Conservation (phyloP, 2,113 vertebrate genomes). For the Hydrochoerus hydrochaeris region DNA sequence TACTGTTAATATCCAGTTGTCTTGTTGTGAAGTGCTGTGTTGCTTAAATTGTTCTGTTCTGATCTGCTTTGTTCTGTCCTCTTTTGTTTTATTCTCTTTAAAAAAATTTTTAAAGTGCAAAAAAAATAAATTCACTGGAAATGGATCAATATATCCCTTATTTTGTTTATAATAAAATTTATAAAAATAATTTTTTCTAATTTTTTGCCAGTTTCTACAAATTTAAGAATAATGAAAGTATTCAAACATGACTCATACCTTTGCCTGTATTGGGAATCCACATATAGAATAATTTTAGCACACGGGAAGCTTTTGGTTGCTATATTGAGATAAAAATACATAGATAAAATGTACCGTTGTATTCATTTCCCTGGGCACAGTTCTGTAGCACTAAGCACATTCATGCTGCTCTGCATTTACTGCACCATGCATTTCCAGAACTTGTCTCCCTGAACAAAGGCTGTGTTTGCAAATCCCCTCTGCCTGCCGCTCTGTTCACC, state of each 20-base stretch:
- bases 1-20: no score
- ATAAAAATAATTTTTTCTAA: neutral
- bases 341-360: neutral
- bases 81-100: no score
- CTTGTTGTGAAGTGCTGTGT: no score
- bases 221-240: neutral
- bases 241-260: neutral
- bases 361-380: neutral
- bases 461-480: no score
- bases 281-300: neutral
- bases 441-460: neutral
- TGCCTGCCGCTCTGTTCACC: neutral
- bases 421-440: neutral
- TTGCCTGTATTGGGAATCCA: neutral
- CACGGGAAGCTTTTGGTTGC: neutral
- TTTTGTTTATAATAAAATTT: neutral
- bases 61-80: no score
- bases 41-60: no score
- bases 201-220: neutral
- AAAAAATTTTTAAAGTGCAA: no score
- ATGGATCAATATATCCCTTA: neutral
- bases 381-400: neutral
- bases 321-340: neutral
- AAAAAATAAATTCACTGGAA: neutral
- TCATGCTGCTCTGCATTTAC: fast-evolving